phyloP scores from a whole-genome alignment of 2,888 invertebrate species.

The Iphiclides podalirius region DNA sequence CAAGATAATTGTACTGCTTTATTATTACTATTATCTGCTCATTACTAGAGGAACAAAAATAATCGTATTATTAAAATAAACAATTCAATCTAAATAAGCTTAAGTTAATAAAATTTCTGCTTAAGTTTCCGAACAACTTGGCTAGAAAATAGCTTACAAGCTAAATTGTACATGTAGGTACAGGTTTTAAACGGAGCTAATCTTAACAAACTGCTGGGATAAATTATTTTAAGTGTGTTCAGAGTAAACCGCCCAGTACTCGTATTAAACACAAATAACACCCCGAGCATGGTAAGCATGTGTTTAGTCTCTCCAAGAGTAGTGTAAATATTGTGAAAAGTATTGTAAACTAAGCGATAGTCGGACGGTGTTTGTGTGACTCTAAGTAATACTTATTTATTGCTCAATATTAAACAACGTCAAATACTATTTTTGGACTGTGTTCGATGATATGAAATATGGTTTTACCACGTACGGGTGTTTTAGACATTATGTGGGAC shows the following conservation, averaged over 20 bases:
- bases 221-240: constrained; percentile 10
- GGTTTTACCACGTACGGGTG: too few relatives aligned
- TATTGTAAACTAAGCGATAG: constrained; percentile 21
- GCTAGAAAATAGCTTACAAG: too few relatives aligned
- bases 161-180: too few relatives aligned
- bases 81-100: too few relatives aligned
- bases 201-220: not conserved
- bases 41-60: too few relatives aligned
- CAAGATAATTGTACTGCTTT: too few relatives aligned
- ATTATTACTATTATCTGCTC: too few relatives aligned
- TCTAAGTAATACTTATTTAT: constrained; percentile 18
- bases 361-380: constrained; percentile 9
- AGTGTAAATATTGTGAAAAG: constrained; percentile 23
- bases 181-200: not conserved
- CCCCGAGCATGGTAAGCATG: constrained; percentile 1
- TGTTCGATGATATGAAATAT: not conserved
- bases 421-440: not conserved
- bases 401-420: constrained; percentile 5
- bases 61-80: too few relatives aligned
- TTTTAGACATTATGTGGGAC: too few relatives aligned
- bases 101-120: too few relatives aligned
- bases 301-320: constrained; percentile 20
- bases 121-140: too few relatives aligned
- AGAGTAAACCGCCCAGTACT: constrained; percentile 8
- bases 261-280: constrained; percentile 20